Evolutionary conservation across 2,113 vertebrate species (phyloP).

Genomic region (Gymnogyps californianus): DNA sequence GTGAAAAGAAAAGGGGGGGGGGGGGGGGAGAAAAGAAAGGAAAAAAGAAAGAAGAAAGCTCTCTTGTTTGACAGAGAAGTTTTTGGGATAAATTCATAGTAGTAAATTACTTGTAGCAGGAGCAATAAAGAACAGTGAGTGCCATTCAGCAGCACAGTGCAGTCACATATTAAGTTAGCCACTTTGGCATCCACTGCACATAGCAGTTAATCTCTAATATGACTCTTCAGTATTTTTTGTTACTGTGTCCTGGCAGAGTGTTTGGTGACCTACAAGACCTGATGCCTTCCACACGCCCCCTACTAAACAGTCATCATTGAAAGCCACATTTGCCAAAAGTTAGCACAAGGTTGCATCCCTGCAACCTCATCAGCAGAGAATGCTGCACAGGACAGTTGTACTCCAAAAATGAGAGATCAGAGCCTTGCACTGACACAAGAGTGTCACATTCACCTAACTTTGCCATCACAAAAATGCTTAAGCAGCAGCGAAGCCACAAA

Average conservation of each 20-base stretch:
- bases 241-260: neutral
- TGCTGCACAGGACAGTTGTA: neutral
- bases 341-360: neutral
- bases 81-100: neutral
- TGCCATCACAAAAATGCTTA: neutral
- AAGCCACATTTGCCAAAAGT: neutral
- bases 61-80: neutral
- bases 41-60: neutral
- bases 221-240: neutral
- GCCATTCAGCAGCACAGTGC: neutral
- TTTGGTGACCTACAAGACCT: neutral
- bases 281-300: neutral
- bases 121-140: neutral
- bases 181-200: neutral
- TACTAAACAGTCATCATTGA: neutral
- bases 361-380: neutral
- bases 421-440: neutral
- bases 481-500: neutral
- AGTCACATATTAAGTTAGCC: neutral
- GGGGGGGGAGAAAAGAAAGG: accelerated
- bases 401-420: neutral
- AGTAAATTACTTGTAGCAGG: neutral
- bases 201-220: neutral
- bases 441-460: neutral
- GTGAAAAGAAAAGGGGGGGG: neutral